Base-by-base conservation (phyloP, 1,140 invertebrate genomes). In the Palaemon carinicauda region DNA sequence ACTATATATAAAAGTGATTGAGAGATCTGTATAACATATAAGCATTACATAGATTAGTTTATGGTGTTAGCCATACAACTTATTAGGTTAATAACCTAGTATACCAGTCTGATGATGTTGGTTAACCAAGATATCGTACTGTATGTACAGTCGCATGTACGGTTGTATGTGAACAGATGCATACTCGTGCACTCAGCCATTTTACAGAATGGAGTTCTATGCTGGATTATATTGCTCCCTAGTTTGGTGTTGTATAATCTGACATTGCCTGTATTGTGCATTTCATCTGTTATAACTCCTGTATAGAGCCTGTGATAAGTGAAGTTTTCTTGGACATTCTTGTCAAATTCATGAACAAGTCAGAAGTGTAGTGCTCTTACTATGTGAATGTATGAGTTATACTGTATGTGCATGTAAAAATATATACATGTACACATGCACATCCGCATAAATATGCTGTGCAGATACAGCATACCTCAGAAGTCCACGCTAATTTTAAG, bases 261-360 rank as follows among this genome's bases (percentile, higher is more conserved):
- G 83, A 69, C 77, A 86, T 65, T 65, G 27, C 60, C 51, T 41
- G 41, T 80, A 24, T 69, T 69, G 65, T 69, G 65, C 65, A 56
- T 52, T 73, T 41, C 51, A 75, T 80, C 77, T 80, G 65, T 41
- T 86, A 65, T 75, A 80, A 80, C 71, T 69, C 24, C 56, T 82
- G 80, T 82, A 74, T 82, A 82, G 80, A 71, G 41, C 82, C 75
- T 82, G 80, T 82, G 80, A 85, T 69, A 79, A 78, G 33, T 85
- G 77, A 86, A 79, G 41, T 51, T 74, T 41, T 41, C 41, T 71
- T 80, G 82, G 82, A 79, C 74, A 85, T 74, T 69, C 65, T 41
- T 41, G 41, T 41, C 41, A 41, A 41, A 41, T 41, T 41, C 12
- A 41, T 41, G 5, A 41, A 41, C 41, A 5, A 3, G 41, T 41